Percentiles rank a stretch among this genome's conserved stretches.
Evolutionary conservation across 2,797 vertebrate genomes (phyloP).

Genomic region (Urocyon cinereoargenteus): DNA sequence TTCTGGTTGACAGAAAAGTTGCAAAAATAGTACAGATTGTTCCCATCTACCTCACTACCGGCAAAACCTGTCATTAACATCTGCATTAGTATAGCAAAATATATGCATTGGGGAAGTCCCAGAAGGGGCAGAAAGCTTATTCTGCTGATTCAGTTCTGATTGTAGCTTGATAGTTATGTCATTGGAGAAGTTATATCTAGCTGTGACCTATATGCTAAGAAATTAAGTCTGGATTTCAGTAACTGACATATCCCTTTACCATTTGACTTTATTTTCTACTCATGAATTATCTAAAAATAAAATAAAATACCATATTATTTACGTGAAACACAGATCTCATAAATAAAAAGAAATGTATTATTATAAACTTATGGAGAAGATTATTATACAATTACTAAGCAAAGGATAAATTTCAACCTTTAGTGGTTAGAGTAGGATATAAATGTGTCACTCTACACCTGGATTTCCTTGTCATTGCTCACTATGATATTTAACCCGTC

Average conservation of each 20-base stretch:
- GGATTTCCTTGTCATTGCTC: neutral
- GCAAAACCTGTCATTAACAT: neutral
- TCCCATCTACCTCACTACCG: neutral
- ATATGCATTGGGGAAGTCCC: neutral
- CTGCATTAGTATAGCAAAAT: neutral
- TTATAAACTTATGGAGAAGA: neutral
- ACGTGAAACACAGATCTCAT: neutral
- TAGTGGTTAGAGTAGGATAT: neutral
- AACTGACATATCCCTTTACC: neutral
- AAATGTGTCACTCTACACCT: neutral
- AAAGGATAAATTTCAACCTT: neutral
- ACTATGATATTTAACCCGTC: neutral
- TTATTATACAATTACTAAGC: neutral
- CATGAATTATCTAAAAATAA: neutral
- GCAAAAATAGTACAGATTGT: neutral
- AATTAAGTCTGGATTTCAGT: neutral
- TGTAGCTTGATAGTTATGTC: neutral
- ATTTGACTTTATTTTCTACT: neutral
- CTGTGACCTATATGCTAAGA: neutral
- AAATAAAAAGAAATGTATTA: neutral
- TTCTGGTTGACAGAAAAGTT: neutral
- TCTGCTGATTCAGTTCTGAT: neutral
- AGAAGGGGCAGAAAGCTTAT: neutral
- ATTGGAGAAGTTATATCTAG: neutral
- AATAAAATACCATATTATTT: neutral